Evolutionary conservation across 2,888 invertebrate genomes (phyloP).

Genomic region (Phytoseiulus persimilis): DNA sequence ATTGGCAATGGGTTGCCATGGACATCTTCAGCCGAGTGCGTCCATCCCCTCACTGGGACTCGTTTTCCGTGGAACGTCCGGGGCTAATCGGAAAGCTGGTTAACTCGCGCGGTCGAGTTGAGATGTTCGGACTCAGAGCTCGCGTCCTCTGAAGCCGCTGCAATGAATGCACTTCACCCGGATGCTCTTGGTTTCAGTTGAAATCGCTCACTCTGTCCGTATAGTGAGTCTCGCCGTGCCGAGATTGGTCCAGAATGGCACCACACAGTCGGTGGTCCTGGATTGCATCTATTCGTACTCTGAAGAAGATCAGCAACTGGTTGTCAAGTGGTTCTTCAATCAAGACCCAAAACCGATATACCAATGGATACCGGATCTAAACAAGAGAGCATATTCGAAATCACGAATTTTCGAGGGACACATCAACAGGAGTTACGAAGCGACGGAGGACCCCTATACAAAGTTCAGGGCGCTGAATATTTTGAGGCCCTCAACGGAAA

Average conservation of each 20-base stretch:
- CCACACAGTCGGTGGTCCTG: conserved; percentile 46
- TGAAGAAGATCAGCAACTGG: conserved; percentile 45
- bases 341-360: conserved; percentile 47
- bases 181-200: background rate
- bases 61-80: too few relatives aligned
- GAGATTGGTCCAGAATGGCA: conserved; percentile 45
- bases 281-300: conserved; percentile 46
- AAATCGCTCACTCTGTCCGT: conserved; percentile 41
- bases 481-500: conserved; percentile 45
- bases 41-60: too few relatives aligned
- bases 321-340: conserved; percentile 47
- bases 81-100: too few relatives aligned
- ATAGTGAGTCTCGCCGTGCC: conserved; percentile 44
- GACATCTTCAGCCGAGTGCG: too few relatives aligned
- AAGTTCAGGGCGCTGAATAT: conserved; percentile 46
- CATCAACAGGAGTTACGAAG: conserved; percentile 45
- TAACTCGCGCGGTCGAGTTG: too few relatives aligned
- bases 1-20: too few relatives aligned
- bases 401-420: conserved; percentile 41
- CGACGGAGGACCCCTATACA: conserved; percentile 44
- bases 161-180: too few relatives aligned
- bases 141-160: too few relatives aligned
- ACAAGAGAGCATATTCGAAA: conserved; percentile 42
- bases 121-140: too few relatives aligned
- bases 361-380: conserved; percentile 47